Evolutionary conservation across 2,888 invertebrate genomes (phyloP).

Genomic region (Cryptocephalus primarius): DNA sequence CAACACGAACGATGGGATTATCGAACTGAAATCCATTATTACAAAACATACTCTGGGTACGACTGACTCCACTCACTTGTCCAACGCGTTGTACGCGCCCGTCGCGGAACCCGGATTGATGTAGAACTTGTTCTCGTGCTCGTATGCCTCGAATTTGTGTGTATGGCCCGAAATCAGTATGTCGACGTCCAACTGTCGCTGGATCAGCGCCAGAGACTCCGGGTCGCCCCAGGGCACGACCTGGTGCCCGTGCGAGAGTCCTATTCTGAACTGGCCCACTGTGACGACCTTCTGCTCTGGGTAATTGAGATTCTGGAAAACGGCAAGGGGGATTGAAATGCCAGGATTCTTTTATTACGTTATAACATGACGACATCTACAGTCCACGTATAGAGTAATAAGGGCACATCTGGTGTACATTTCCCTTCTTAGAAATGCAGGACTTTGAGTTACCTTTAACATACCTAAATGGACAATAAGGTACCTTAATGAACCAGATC

Average conservation of each 20-base stretch:
- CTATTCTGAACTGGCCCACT: conserved; percentile 97
- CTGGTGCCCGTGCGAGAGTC: conserved; percentile 95
- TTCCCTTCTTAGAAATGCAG: too few relatives aligned
- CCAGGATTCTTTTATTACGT: too few relatives aligned
- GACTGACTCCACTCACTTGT: conserved; percentile 52
- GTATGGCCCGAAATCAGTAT: conserved; percentile 98
- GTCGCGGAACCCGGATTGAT: conserved; percentile 99
- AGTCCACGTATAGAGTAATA: too few relatives aligned
- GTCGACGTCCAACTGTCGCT: conserved; percentile 95
- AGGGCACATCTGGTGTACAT: too few relatives aligned
- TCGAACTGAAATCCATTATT: conserved; percentile 46
- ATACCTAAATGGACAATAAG: too few relatives aligned
- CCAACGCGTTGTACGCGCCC: conserved; percentile 90
- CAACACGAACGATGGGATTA: conserved; percentile 93
- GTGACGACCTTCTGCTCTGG: conserved; percentile 99
- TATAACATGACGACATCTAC: too few relatives aligned
- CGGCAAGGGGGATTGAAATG: too few relatives aligned
- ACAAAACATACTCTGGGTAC: background rate
- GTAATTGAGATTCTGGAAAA: conserved; percentile 70
- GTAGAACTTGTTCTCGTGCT: conserved; percentile 97
- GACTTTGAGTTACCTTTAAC: too few relatives aligned
- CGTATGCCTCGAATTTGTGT: conserved; percentile 96
- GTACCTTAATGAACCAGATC: too few relatives aligned
- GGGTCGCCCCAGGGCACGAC: conserved; percentile 97
- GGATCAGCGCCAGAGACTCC: conserved; percentile 84